Conservation (phyloP, 2,888 invertebrate genomes). For the Euzetes globulus region DNA sequence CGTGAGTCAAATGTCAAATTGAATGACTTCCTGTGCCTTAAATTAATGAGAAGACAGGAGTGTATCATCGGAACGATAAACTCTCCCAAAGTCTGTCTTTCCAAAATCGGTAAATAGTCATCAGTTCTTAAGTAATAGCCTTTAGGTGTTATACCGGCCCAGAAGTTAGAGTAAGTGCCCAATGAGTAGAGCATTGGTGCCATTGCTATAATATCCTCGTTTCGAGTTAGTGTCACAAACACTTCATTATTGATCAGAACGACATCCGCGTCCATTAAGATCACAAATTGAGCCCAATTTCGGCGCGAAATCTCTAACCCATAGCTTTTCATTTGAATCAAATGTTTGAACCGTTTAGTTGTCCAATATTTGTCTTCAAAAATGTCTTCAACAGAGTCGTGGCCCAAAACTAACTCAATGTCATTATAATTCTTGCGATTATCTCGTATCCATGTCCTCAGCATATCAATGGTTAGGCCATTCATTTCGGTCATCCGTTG, state of each 20-base stretch:
- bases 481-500: conserved; percentile 79
- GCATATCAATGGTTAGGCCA: conserved; percentile 53
- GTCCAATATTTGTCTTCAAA: conserved; percentile 40
- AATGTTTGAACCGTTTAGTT: conserved; percentile 50
- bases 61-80: conserved; percentile 85
- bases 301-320: conserved; percentile 63
- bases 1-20: conserved; percentile 64
- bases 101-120: conserved; percentile 71
- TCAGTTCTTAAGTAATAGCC: conserved; percentile 70
- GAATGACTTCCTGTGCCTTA: conserved; percentile 57
- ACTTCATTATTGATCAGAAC: conserved; percentile 29
- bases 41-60: conserved; percentile 70
- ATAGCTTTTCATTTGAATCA: conserved; percentile 69
- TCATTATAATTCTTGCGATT: conserved; percentile 65
- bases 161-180: conserved; percentile 87
- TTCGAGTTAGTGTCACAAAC: conserved; percentile 54
- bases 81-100: conserved; percentile 59
- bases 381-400: conserved; percentile 51
- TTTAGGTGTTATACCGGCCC: conserved; percentile 81
- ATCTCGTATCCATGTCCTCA: conserved; percentile 64
- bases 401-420: conserved; percentile 52
- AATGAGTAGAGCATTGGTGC: conserved; percentile 81
- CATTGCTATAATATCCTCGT: conserved; percentile 52
- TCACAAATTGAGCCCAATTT: conserved; percentile 80
- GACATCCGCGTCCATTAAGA: conserved; percentile 47